phyloP scores from a whole-genome alignment of 2,888 invertebrate species.

The Cephus pygmeus region DNA sequence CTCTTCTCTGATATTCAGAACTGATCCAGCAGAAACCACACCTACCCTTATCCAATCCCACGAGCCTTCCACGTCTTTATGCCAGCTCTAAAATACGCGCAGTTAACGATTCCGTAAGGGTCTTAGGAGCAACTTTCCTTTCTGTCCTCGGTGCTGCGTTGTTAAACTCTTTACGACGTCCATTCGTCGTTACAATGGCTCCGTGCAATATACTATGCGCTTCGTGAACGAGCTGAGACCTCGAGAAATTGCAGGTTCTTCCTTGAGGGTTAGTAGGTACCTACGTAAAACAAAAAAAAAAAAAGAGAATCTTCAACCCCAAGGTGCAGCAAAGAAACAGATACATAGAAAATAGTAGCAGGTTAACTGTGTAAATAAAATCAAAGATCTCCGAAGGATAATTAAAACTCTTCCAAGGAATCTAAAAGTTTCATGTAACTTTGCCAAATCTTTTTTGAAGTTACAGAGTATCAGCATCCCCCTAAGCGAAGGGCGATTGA shows the following conservation, averaged over 20 bases:
- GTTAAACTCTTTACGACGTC: conserved; percentile 62
- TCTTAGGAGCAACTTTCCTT: conserved; percentile 54
- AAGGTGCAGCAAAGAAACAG: not conserved
- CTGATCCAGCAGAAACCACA: not conserved
- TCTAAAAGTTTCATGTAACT: not conserved
- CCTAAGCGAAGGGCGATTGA: not conserved
- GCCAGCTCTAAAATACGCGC: conserved; percentile 43
- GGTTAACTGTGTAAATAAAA: not conserved
- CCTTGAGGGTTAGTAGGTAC: not conserved
- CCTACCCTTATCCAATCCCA: conserved; percentile 36
- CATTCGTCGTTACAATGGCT: conserved; percentile 54
- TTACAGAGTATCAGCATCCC: not conserved
- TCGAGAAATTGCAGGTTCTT: not conserved
- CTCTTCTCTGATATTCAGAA: not conserved
- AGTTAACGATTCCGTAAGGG: conserved; percentile 14
- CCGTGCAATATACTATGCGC: not conserved
- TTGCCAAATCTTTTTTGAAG: not conserved
- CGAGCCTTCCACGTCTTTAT: conserved; percentile 41
- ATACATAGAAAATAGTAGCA: not conserved
- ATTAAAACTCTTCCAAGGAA: not conserved
- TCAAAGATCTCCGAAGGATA: not conserved
- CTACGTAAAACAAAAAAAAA: not conserved
- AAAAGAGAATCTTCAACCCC: not conserved
- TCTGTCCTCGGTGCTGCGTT: conserved; percentile 47
- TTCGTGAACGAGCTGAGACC: not conserved